Base-by-base conservation (phyloP, 2,797 vertebrate genomes). In the Ptychadena robeensis region DNA sequence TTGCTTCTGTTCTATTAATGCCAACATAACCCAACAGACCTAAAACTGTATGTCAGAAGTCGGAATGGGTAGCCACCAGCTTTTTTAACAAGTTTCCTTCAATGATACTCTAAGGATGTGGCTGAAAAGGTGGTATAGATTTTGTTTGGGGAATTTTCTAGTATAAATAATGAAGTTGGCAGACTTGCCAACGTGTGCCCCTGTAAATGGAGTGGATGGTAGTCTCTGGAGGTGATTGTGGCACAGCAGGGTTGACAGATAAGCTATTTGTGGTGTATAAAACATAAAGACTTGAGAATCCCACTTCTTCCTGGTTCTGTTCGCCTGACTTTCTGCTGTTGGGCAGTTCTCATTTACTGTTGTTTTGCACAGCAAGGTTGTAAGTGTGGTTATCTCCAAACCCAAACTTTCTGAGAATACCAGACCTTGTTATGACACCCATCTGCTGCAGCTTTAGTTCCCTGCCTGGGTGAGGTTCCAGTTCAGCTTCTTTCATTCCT, bases 321-420 rank as follows among this genome's bases (percentile, higher is more conserved):
- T 67, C 48, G 27, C 57, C 30, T 25, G 9, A 35, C 34, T 68
- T 27, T 25, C 9, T 35, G n/a, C 38, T 18, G 27, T 28, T 32
- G 31, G 30, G 22, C n/a, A 37, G 34, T 10, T 68, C 31, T 53
- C 40, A 14, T 53, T 48, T 53, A 67, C 64, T 27, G 67, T n/a
- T 87, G 77, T 87, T 88, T 86, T 59, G 87, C 83, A 86, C 89
- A 86, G 88, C 34, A 78, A 68, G 30, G 82, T 85, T 86, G 74
- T 87, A 87, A 81, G 74, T 86, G 85, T 86, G 85, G 85, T 89
- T 87, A 87, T 82, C 64, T 86, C 8, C 66, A 86, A 75, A 83
- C 82, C 76, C 68, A 83, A 74, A 86, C 81, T 34, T 85, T 75
- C 35, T 44, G 34, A 3, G 27, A 80, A 84, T 70, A 70, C 44